Conservation (phyloP, 1,140 invertebrate genomes). For the Planococcus citri region DNA sequence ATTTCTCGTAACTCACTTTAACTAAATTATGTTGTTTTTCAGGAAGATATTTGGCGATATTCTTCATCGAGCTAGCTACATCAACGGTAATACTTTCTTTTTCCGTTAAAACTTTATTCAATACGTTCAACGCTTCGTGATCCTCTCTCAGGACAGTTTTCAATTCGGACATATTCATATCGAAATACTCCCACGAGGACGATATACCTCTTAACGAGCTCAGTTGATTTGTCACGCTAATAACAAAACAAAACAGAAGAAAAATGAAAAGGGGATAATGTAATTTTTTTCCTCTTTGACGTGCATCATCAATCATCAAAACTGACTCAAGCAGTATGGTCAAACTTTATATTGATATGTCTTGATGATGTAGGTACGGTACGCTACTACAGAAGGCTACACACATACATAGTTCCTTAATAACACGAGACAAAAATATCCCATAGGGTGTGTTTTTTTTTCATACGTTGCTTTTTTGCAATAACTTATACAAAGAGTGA, state of each 20-base stretch:
- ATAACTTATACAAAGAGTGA: too few relatives aligned
- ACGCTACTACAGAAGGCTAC: too few relatives aligned
- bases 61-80: constrained; percentile 47
- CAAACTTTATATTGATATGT: too few relatives aligned
- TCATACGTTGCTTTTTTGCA: neutral
- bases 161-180: constrained; percentile 46
- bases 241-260: constrained; percentile 33
- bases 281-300: neutral
- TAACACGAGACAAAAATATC: neutral
- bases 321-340: too few relatives aligned
- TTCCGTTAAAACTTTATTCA: constrained; percentile 44
- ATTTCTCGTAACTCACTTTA: neutral
- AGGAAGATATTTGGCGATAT: constrained; percentile 52
- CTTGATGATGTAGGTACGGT: neutral
- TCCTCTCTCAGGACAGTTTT: constrained; percentile 48
- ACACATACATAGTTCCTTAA: too few relatives aligned
- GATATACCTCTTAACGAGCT: constrained; percentile 36
- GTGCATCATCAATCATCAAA: neutral
- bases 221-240: constrained; percentile 25
- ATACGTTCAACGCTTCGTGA: constrained; percentile 45
- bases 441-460: neutral
- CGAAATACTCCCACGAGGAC: constrained; percentile 48
- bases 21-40: constrained; percentile 41
- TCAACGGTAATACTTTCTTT: constrained; percentile 45
- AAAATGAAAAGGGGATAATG: constrained; percentile 15